Evolutionary conservation across 2,888 invertebrate species (phyloP), one percentile per base, ranked within the genome.

Genomic region (Anoncus sp.): DNA sequence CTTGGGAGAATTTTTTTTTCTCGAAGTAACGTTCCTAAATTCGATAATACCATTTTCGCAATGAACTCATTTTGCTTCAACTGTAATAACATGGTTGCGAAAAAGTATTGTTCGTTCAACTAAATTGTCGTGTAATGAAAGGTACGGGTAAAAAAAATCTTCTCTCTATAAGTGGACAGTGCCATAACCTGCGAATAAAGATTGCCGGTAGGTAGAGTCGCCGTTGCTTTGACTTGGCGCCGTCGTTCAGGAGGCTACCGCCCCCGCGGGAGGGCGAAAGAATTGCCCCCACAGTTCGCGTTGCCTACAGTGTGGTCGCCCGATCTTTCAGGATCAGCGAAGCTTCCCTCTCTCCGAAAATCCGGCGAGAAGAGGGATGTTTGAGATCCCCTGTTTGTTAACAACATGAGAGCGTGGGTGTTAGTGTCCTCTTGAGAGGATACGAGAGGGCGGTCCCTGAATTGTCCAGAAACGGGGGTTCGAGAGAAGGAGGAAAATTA

Each of bases 191-290:
- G 51, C 24, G 66, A 53, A 49, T 22, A n/a, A 47, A 38, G 60
- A 60, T 67, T 43, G 18, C 53, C 74, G 67, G 74, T 75, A 79
- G 38, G 70, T 40, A 24, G 65, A 43, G 71, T 63, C 63, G 40
- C n/a, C 59, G 66, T 71, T 69, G 79, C 83, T 83, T 87, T 85
- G 79, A 82, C 79, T 81, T 71, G 66, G 74, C 80, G 76, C 78
- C 83, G 60, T 71, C 80, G 75, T 75, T 70, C 78, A 65, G 77
- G 75, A 74, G 79, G 87, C 89, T 89, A 87, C 88, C 87, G 87
- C 88, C 87, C 86, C 88, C 85, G 86, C 87, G 84, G 86, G 87
- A 86, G 86, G 88, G 75, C 63, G 63, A 24, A 59, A 57, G 51
- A 51, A 35, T 70, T 51, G 53, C 53, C 40, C 31, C 51, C 31